These are phyloP conservation scores for Epinotia nisella DNA, from an alignment of 2,888 invertebrate species.

Conservation along the genomic window DNA sequence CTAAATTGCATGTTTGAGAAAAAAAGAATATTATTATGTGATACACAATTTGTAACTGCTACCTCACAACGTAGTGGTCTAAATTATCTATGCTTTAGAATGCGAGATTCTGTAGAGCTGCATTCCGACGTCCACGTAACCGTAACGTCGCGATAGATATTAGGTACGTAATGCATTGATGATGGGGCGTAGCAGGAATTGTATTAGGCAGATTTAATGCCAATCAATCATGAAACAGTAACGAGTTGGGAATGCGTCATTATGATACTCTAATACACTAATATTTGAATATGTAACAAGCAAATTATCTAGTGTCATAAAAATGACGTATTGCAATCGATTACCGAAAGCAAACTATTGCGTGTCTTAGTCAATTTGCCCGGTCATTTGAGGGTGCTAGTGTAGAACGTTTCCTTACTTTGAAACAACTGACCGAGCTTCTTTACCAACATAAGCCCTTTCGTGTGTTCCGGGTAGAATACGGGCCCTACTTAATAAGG, in stretches of 20 bases:
- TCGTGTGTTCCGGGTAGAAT: constrained; percentile 53
- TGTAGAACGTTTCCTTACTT: constrained; percentile 47
- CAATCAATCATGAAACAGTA: background rate
- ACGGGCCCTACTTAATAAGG: constrained; percentile 69
- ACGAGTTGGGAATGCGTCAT: background rate
- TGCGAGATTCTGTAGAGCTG: background rate
- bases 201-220: background rate
- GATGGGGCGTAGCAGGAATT: background rate
- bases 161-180: background rate
- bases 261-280: background rate
- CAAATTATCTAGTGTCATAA: constrained; percentile 29
- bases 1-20: no score
- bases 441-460: background rate
- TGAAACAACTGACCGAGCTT: background rate
- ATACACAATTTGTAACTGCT: no score
- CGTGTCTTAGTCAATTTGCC: constrained; percentile 81
- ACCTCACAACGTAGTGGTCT: background rate
- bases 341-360: constrained; percentile 65
- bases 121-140: background rate
- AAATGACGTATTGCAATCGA: constrained; percentile 46
- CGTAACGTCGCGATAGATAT: background rate
- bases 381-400: constrained; percentile 75
- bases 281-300: constrained; percentile 26
- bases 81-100: background rate
- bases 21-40: no score